phyloP scores from a whole-genome alignment of 2,797 vertebrate species.

The Delichon dasypus region DNA sequence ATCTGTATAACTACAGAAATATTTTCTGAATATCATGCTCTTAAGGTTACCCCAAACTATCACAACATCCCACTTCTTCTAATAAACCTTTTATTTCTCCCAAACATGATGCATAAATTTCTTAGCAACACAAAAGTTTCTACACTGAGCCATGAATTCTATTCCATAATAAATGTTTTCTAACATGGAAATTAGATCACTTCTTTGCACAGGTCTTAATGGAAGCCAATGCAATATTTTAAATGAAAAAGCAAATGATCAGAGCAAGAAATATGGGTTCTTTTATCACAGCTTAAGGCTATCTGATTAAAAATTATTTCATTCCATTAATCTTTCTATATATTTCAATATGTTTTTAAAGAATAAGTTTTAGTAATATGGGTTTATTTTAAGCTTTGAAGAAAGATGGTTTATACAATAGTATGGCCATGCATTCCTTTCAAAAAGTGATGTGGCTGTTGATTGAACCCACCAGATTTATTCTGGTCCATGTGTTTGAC shows the following conservation, averaged over 20 bases:
- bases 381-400: background rate
- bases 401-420: background rate
- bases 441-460: background rate
- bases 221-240: background rate
- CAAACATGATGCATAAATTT: background rate
- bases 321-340: background rate
- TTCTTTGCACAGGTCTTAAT: background rate
- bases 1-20: background rate
- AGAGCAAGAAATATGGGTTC: background rate
- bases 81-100: background rate
- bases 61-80: background rate
- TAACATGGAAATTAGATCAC: background rate
- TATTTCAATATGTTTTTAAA: background rate
- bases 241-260: background rate
- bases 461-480: background rate
- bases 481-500: background rate
- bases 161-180: background rate
- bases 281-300: background rate
- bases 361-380: background rate
- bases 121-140: background rate
- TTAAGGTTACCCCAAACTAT: background rate
- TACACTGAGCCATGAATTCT: background rate
- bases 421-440: background rate
- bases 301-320: background rate
- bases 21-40: constrained; percentile 2